A percentile compares a stretch with the other conserved stretches of the same genome.
Conservation (phyloP, 1,140 invertebrate genomes). For the Macrocentrus cingulum region DNA sequence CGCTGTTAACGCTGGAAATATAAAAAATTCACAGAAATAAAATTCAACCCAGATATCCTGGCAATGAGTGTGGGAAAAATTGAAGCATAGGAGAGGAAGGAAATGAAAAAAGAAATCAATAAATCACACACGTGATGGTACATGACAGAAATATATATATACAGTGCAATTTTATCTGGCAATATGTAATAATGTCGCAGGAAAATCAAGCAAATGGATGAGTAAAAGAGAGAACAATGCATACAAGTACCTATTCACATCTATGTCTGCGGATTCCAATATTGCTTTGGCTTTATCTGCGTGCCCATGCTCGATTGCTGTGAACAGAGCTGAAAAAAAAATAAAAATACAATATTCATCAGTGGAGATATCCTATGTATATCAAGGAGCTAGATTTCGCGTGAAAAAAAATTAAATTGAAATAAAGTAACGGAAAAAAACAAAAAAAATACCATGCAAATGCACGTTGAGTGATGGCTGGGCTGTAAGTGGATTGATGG, state of each 20-base stretch:
- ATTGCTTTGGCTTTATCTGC: slow-evolving; percentile 87
- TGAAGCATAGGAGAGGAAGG: not conserved
- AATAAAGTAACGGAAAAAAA: slow-evolving; percentile 31
- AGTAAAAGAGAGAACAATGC: not conserved
- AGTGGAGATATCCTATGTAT: slow-evolving; percentile 7
- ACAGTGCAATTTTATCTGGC: no score
- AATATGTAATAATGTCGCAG: no score
- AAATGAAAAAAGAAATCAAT: not conserved
- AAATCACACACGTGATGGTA: not conserved
- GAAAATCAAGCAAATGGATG: not conserved
- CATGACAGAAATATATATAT: no score
- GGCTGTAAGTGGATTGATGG: slow-evolving; percentile 66
- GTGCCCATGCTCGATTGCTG: slow-evolving; percentile 89
- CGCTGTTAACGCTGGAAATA: slow-evolving; percentile 73
- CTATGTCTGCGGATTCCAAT: slow-evolving; percentile 84
- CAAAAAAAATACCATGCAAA: slow-evolving; percentile 73
- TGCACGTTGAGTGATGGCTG: slow-evolving; percentile 83
- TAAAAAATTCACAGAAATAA: slow-evolving; percentile 17
- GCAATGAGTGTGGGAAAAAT: no score
- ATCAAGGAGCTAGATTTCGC: no score
- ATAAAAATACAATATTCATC: slow-evolving; percentile 13
- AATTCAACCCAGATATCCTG: no score
- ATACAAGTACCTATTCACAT: slow-evolving; percentile 81
- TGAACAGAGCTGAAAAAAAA: slow-evolving; percentile 47
- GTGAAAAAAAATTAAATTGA: slow-evolving; percentile 46